phyloP scores from a whole-genome alignment of 2,888 invertebrate species.

The Antitype chi region DNA sequence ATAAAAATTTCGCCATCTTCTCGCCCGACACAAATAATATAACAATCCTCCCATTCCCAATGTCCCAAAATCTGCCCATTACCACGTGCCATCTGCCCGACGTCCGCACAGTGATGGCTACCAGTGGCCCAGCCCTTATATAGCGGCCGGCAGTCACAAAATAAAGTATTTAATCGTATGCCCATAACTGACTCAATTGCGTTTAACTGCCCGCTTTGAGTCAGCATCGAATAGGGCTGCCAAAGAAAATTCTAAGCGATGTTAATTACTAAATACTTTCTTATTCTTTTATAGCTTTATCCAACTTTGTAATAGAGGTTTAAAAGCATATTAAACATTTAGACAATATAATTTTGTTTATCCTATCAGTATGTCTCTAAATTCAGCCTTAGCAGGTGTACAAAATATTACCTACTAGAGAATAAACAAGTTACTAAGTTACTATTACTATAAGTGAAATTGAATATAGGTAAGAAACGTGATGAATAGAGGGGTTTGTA shows the following conservation, averaged over 20 bases:
- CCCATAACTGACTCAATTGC: constrained; percentile 67
- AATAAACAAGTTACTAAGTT: not conserved
- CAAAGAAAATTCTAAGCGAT: not conserved
- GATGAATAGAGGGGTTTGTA: too few relatives aligned
- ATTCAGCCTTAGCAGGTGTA: not conserved
- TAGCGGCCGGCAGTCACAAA: constrained; percentile 31
- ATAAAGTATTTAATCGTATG: constrained; percentile 66
- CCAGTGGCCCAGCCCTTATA: constrained; percentile 26
- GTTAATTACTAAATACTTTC: not conserved
- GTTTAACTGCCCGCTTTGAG: constrained; percentile 58
- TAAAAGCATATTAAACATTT: not conserved
- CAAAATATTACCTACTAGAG: not conserved
- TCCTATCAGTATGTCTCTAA: not conserved
- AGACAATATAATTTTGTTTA: not conserved
- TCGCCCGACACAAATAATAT: not conserved
- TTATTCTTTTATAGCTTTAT: not conserved
- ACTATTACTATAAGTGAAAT: not conserved
- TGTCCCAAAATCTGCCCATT: not conserved
- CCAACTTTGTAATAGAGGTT: not conserved
- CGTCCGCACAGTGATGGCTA: not conserved
- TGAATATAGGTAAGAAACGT: not conserved
- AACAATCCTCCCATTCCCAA: not conserved
- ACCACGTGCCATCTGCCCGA: not conserved
- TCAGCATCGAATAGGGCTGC: constrained; percentile 48
- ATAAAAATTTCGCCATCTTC: too few relatives aligned